phyloP scores from a whole-genome alignment of 2,888 invertebrate genomes.

The Eristalis arbustorum region DNA sequence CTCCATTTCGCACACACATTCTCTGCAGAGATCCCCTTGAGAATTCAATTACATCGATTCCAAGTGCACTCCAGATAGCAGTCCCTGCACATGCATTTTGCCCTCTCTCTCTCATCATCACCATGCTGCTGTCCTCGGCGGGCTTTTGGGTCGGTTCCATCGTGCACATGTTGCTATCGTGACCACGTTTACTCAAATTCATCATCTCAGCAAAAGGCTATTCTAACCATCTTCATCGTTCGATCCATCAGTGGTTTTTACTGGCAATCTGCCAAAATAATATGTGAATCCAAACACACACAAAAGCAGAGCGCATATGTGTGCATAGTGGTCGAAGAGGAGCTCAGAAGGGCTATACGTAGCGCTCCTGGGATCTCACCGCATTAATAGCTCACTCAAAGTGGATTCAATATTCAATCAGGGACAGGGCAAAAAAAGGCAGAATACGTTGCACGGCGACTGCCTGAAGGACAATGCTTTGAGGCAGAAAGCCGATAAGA shows the following conservation, averaged over 20 bases:
- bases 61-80: conserved; percentile 10
- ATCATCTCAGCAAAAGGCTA: conserved; percentile 5
- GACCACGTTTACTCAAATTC: conserved; percentile 12
- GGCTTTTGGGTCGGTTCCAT: background rate
- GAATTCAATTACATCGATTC: conserved; percentile 37
- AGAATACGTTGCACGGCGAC: background rate
- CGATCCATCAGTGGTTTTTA: background rate
- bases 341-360: background rate
- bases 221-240: background rate
- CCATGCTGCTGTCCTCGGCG: background rate
- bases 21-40: background rate
- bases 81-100: conserved; percentile 11
- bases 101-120: background rate
- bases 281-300: background rate
- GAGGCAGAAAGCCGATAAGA: background rate
- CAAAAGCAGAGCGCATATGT: too few relatives aligned
- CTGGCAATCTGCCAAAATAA: conserved; percentile 34
- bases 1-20: background rate
- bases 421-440: background rate
- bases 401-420: background rate
- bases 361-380: background rate
- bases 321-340: background rate
- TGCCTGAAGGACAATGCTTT: background rate
- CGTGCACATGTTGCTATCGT: background rate
- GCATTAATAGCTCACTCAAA: background rate